Conservation (phyloP, 64 coral and sea anemone species). For the Astreopora myriophthalma region DNA sequence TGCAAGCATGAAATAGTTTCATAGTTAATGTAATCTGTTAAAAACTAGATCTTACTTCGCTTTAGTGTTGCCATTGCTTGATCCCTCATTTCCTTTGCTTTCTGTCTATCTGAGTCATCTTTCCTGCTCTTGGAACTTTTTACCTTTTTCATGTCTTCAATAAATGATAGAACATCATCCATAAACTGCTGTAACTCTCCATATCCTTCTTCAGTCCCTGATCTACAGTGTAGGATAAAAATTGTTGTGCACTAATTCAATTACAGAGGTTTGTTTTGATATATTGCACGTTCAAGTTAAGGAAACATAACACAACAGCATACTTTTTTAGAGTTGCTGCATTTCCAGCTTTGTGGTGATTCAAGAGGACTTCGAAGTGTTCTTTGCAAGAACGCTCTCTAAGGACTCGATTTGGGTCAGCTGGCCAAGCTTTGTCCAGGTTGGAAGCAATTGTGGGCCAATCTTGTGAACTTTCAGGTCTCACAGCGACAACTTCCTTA, state of each 20-base stretch:
- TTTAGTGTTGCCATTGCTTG: no score
- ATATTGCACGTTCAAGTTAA: conserved; percentile 13
- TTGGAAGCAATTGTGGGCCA: not conserved
- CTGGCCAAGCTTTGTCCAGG: not conserved
- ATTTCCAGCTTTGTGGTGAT: not conserved
- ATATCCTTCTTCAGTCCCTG: conserved; percentile 51
- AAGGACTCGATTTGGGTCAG: not conserved
- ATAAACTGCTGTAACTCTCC: conserved; percentile 51
- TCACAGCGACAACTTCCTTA: not conserved
- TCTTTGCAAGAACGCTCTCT: conserved; percentile 9
- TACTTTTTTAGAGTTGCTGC: conserved; percentile 1
- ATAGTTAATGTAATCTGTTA: no score
- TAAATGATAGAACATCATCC: conserved; percentile 36
- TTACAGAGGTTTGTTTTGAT: not conserved
- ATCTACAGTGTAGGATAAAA: conserved; percentile 24
- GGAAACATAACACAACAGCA: not conserved
- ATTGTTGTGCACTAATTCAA: conserved; percentile 3
- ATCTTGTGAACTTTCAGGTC: not conserved
- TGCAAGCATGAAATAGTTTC: no score
- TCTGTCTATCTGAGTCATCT: not conserved
- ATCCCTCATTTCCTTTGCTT: no score
- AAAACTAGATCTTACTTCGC: no score
- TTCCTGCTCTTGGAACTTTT: conserved; percentile 33
- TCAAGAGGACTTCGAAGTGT: not conserved
- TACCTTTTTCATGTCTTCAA: conserved; percentile 46